Base-by-base conservation (phyloP, 2,888 invertebrate genomes). In the Netelia melanura region DNA sequence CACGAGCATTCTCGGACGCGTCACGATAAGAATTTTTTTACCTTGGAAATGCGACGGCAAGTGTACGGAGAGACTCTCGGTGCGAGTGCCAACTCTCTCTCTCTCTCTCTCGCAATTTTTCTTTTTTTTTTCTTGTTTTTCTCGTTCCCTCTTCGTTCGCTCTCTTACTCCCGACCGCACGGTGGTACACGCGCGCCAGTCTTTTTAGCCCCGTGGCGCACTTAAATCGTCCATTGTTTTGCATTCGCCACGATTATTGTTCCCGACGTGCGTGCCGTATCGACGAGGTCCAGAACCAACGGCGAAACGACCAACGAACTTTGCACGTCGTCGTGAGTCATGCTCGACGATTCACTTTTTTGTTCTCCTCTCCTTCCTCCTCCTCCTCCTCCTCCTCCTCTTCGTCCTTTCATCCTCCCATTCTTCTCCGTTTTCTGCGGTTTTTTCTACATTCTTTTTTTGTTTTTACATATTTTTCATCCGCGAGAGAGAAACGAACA, bases 141-240 rank as follows among this genome's bases (percentile, higher is more conserved):
- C 62, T 70, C n/a, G 17, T 58, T 43, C n/a, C 56, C 23, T 30
- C 17, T 17, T 6, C 30, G 3, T 30, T 30, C 30, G 5, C 5
- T 30, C 30, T 30, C 30, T 30, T 17, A 75, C 77, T 56, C 79
- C 44, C 52, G 56, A 65, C 43, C 44, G 43, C 56, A 52, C 30
- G 14, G 25, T n/a, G 25, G 76, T 43, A 48, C 54, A 65, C 23
- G 56, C 44, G 48, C 62, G 10, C 48, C 62, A 65, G 48, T 80
- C 75, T 89, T 87, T 87, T 87, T 84, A 65, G 71, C 52, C 70
- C 62, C 54, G 71, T 78, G 68, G 84, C 80, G 87, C 81, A 75
- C 72, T 75, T 76, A 74, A 86, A 83, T 85, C 84, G 86, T 75
- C 86, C 86, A 89, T 89, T 87, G 88, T 88, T 89, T 89, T 81